These are phyloP conservation scores for Syndactyla subalaris DNA, from an alignment of 2,797 vertebrate genomes.

Conservation along the genomic window DNA sequence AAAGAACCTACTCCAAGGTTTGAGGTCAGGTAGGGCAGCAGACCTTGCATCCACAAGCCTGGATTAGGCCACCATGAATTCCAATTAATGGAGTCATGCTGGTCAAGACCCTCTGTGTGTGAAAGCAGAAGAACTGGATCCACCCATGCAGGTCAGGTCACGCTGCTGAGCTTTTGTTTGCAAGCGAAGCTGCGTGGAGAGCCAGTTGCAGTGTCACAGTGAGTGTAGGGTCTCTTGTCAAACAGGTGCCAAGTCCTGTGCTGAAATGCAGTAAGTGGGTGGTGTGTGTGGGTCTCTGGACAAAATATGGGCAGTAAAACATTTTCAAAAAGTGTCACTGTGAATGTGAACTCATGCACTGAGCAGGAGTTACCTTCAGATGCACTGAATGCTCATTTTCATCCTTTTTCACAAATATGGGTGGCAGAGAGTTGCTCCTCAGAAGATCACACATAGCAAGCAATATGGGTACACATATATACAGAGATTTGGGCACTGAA, in stretches of 20 bases:
- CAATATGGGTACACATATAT: not conserved
- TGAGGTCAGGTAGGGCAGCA: not conserved
- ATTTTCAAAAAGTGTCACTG: not conserved
- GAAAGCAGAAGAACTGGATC: not conserved
- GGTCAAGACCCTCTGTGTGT: fast-evolving
- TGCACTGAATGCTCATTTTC: not conserved
- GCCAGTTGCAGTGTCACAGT: fast-evolving
- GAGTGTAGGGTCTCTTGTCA: not conserved
- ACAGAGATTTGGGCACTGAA: not conserved
- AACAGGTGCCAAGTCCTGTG: not conserved
- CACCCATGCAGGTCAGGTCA: fast-evolving
- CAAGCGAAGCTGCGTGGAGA: fast-evolving
- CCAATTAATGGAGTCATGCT: not conserved
- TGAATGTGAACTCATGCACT: fast-evolving
- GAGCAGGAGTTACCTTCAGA: not conserved
- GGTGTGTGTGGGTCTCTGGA: not conserved
- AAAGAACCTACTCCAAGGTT: fast-evolving
- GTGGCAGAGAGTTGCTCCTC: not conserved
- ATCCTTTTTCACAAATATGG: not conserved
- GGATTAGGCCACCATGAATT: not conserved
- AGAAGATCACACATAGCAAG: not conserved
- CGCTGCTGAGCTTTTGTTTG: not conserved
- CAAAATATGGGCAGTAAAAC: not conserved
- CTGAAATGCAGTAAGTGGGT: not conserved
- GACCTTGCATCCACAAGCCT: not conserved